Conservation (phyloP, 2,888 invertebrate species). For the Tinea pellionella region DNA sequence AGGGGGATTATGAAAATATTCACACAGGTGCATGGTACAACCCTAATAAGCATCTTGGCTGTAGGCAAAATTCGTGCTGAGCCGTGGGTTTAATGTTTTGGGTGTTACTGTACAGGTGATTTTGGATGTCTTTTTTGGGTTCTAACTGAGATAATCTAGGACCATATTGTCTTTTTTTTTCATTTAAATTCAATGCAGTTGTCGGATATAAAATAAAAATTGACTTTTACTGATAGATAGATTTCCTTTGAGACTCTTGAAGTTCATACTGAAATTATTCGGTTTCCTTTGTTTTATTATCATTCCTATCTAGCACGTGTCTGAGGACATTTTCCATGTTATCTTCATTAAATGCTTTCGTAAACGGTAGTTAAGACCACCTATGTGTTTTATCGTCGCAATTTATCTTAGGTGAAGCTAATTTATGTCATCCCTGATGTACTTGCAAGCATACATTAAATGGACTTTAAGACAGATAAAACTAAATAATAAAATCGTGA, state of each 20-base stretch:
- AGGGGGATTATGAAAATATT: constrained; percentile 67
- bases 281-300: neutral
- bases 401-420: constrained; percentile 34
- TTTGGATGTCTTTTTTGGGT: constrained; percentile 43
- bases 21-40: constrained; percentile 64
- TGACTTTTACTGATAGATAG: no score
- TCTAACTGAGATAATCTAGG: constrained; percentile 42
- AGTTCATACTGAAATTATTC: neutral
- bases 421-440: constrained; percentile 19
- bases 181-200: constrained; percentile 17
- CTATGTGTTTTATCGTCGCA: constrained; percentile 39
- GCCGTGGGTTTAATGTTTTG: constrained; percentile 51
- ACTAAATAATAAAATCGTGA: constrained; percentile 8
- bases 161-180: constrained; percentile 22
- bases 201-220: constrained; percentile 14
- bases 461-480: neutral
- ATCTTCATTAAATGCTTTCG: neutral
- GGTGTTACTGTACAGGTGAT: constrained; percentile 57
- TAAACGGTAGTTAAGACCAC: constrained; percentile 48
- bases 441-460: neutral
- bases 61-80: constrained; percentile 58
- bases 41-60: constrained; percentile 65
- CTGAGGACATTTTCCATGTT: neutral
- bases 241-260: no score
- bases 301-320: neutral